A percentile compares a stretch with the other conserved stretches of the same genome.
phyloP scores from a whole-genome alignment of 1,140 invertebrate species.

The Hyles vespertilio region DNA sequence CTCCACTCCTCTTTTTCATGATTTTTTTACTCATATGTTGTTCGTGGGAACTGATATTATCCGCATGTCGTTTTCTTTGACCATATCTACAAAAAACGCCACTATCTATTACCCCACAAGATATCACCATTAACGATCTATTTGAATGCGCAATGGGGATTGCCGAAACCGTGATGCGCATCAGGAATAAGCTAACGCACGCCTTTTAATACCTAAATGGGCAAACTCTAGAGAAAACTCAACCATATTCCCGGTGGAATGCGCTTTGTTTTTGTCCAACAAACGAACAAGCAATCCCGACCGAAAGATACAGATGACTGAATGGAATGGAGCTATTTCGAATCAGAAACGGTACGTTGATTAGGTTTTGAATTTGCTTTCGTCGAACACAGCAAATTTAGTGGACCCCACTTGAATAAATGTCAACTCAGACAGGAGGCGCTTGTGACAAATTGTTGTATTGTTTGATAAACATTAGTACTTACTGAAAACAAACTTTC shows the following conservation, averaged over 20 bases:
- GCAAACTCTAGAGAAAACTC: conserved; percentile 9
- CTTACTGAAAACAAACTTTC: not conserved
- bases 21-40: too few relatives aligned
- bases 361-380: conserved; percentile 33
- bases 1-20: too few relatives aligned
- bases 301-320: conserved; percentile 19
- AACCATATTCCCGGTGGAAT: conserved; percentile 14
- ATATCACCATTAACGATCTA: conserved; percentile 36
- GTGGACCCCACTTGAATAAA: not conserved
- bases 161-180: conserved; percentile 25
- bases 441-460: not conserved
- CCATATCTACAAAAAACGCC: too few relatives aligned
- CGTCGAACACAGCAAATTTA: conserved; percentile 23
- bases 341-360: conserved; percentile 30
- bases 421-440: too few relatives aligned
- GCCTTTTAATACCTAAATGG: conserved; percentile 9
- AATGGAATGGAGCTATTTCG: conserved; percentile 28
- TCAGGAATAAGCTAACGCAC: conserved; percentile 26
- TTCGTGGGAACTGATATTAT: too few relatives aligned
- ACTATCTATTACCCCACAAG: conserved; percentile 18
- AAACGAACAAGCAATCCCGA: conserved; percentile 5
- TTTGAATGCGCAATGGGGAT: conserved; percentile 33
- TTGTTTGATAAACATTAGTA: not conserved
- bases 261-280: conserved; percentile 7
- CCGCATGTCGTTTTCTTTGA: too few relatives aligned